Conservation (phyloP, 92 coral and sea anemone genomes). For the Porites divaricata region DNA sequence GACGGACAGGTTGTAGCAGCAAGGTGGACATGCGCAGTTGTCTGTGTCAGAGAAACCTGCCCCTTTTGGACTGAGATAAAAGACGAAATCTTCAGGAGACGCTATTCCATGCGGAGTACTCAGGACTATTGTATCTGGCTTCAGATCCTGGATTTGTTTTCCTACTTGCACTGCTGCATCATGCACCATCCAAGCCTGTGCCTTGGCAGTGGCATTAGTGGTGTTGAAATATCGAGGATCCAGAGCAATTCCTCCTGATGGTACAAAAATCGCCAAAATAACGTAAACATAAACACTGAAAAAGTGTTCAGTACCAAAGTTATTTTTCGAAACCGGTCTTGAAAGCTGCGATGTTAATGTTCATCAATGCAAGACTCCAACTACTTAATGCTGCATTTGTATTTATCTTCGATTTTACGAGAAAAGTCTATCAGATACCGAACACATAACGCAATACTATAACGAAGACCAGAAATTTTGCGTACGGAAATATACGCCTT, state of each 20-base stretch:
- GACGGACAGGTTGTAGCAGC: slow-evolving; percentile 73
- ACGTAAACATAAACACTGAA: too few relatives aligned
- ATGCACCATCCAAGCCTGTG: slow-evolving; percentile 76
- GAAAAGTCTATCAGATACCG: too few relatives aligned
- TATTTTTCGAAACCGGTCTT: too few relatives aligned
- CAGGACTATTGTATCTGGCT: slow-evolving; percentile 74
- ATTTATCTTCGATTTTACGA: too few relatives aligned
- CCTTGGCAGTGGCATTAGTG: slow-evolving; percentile 74
- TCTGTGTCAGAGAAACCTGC: slow-evolving; percentile 71
- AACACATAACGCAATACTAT: too few relatives aligned
- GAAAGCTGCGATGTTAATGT: too few relatives aligned
- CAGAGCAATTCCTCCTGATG: slow-evolving; percentile 73
- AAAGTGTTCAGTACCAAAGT: too few relatives aligned
- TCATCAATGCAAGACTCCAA: too few relatives aligned
- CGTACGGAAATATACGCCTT: too few relatives aligned
- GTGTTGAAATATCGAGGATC: slow-evolving; percentile 77
- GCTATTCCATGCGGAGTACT: slow-evolving; percentile 82
- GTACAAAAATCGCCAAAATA: background rate
- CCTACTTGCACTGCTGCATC: slow-evolving; percentile 73
- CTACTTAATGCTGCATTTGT: too few relatives aligned
- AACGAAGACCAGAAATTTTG: too few relatives aligned
- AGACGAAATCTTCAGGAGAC: slow-evolving; percentile 69
- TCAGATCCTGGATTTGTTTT: slow-evolving; percentile 50
- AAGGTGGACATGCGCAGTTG: slow-evolving; percentile 80
- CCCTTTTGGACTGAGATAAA: slow-evolving; percentile 73